phyloP scores from a whole-genome alignment of 92 coral and sea anemone species.

The Parazoanthus atlanticus region DNA sequence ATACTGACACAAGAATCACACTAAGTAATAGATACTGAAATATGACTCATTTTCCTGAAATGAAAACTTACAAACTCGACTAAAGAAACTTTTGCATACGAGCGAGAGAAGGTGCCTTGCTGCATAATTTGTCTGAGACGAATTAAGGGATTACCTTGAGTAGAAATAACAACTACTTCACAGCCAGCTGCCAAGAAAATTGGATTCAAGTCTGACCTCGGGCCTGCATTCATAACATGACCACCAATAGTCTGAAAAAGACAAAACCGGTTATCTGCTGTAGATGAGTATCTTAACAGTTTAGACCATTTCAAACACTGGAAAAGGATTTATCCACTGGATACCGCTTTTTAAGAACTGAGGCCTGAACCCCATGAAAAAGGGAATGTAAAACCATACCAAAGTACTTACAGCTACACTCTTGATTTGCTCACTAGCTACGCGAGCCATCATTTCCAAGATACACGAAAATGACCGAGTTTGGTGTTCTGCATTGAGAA shows the following conservation, averaged over 20 bases:
- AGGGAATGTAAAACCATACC: too few relatives aligned
- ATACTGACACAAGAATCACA: too few relatives aligned
- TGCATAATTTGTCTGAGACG: background rate
- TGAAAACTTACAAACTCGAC: too few relatives aligned
- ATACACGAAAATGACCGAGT: background rate
- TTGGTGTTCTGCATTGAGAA: background rate
- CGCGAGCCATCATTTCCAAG: background rate
- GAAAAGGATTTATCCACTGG: too few relatives aligned
- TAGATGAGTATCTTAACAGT: too few relatives aligned
- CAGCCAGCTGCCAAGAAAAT: constrained; percentile 4
- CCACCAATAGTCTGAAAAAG: background rate
- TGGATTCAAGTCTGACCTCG: constrained; percentile 5
- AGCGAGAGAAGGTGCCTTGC: too few relatives aligned
- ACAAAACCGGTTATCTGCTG: background rate
- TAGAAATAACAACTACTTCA: background rate
- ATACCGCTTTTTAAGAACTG: too few relatives aligned
- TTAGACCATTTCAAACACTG: too few relatives aligned
- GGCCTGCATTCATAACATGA: constrained; percentile 4
- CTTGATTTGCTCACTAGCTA: background rate
- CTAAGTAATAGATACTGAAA: too few relatives aligned
- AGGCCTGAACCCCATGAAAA: too few relatives aligned
- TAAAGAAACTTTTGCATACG: too few relatives aligned
- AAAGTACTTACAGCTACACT: background rate
- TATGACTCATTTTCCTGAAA: too few relatives aligned
- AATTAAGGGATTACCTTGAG: background rate